phyloP scores from a whole-genome alignment of 2,113 vertebrate species.

The Tympanuchus pallidicinctus region DNA sequence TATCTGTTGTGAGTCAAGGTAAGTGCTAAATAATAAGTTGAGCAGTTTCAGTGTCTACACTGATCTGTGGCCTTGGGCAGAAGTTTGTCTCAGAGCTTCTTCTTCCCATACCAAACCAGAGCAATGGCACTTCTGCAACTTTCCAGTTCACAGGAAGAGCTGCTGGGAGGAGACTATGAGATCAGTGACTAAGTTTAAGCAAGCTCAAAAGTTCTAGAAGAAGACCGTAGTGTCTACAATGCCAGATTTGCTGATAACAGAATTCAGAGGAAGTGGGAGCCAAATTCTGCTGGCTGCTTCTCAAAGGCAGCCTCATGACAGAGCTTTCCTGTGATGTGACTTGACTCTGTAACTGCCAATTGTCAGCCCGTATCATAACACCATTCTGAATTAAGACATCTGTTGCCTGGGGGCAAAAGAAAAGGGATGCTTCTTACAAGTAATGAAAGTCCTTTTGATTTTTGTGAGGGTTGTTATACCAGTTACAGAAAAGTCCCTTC shows the following conservation, averaged over 20 bases:
- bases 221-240: background rate
- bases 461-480: background rate
- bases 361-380: background rate
- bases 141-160: background rate
- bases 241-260: slow-evolving; percentile 38
- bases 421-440: background rate
- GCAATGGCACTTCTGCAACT: background rate
- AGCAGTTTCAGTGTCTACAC: background rate
- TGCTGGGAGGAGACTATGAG: background rate
- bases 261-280: slow-evolving; percentile 17
- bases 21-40: background rate
- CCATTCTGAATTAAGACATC: background rate
- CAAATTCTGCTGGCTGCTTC: slow-evolving; percentile 41
- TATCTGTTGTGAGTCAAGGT: background rate
- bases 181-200: background rate
- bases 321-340: slow-evolving; percentile 49
- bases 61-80: background rate
- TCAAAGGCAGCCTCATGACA: slow-evolving; percentile 56
- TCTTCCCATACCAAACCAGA: background rate
- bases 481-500: slow-evolving; percentile 1
- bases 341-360: slow-evolving; percentile 35
- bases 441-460: slow-evolving; percentile 46
- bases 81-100: background rate
- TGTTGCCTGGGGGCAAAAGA: background rate
- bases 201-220: slow-evolving; percentile 11